Evolutionary conservation across 2,113 vertebrate genomes (phyloP), one percentile per base, ranked within the genome.

Genomic region (Albula goreensis): DNA sequence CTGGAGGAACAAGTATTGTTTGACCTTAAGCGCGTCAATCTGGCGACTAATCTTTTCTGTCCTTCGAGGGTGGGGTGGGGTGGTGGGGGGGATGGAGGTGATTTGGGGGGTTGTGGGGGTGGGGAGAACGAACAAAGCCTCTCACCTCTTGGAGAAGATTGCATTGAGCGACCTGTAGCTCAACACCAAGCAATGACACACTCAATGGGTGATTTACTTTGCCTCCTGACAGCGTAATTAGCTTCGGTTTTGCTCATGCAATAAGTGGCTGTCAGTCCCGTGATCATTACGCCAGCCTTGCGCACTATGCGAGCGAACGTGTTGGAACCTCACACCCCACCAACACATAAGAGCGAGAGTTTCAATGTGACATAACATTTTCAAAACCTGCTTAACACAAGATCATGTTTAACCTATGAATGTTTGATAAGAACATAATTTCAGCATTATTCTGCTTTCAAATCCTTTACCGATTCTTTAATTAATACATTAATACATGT

Each of bases 181-280:
- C 60, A 9, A 3, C 41, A 66, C 41, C 48, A 70, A 17, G 31
- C 41, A 15, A 41, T 83, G 82, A 70, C 82, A 9, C n/a, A 41
- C 48, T 48, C 82, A 70, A 83, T 50, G 48, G 48, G 57, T 83
- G 82, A 83, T 83, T 83, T 83, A 83, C 70, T 50, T 48, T 83
- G 60, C 60, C 7, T 56, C 15, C 48, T 83, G 82, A 50, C 82
- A 70, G 48, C 13, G 60, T 48, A 70, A 41, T 83, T 83, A 83
- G 41, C 57, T 70, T 50, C 82, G 50, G 56, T 70, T 51, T 60
- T 50, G 60, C 60, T 50, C 66, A 70, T 50, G 57, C 48, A 83
- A 56, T 70, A 60, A 50, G 82, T 48, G 60, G 66, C 70, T 50
- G 60, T 83, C 57, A 83, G 50, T 19, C 31, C 12, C 31, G 70